A percentile compares a stretch with the other conserved stretches of the same genome.
Evolutionary conservation across 2,888 invertebrate species (phyloP).

Genomic region (Quadriops clusia): DNA sequence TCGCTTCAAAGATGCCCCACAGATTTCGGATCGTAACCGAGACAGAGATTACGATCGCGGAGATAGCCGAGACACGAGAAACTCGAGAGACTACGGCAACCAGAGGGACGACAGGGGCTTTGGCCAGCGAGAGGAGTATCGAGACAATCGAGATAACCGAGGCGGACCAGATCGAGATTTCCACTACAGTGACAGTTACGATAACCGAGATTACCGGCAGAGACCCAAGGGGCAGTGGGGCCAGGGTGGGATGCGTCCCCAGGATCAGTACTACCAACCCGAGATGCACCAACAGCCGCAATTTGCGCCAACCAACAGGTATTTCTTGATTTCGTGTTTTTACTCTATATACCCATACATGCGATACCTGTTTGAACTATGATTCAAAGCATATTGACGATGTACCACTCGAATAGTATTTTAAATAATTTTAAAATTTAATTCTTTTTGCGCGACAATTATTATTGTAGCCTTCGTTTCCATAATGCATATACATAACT

Average conservation of each 20-base stretch:
- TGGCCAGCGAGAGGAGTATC: conserved; percentile 8
- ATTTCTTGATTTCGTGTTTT: too few relatives aligned
- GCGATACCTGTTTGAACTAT: too few relatives aligned
- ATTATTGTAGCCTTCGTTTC: too few relatives aligned
- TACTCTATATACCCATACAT: too few relatives aligned
- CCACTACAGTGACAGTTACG: conserved; percentile 19
- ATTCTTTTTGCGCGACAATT: too few relatives aligned
- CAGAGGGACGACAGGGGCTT: conserved; percentile 10
- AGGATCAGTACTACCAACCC: conserved; percentile 22
- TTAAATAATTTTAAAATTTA: too few relatives aligned
- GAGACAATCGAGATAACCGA: conserved; percentile 9
- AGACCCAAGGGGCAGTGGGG: conserved; percentile 13
- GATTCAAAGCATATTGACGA: too few relatives aligned
- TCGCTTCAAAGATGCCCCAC: conserved; percentile 21
- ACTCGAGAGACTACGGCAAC: conserved; percentile 13
- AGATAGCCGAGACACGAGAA: conserved; percentile 27
- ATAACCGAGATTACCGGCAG: conserved; percentile 21
- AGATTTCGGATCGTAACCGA: conserved; percentile 28
- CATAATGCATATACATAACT: too few relatives aligned
- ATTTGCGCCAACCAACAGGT: conserved; percentile 21
- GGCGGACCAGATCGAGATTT: conserved; percentile 23
- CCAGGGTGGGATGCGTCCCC: conserved; percentile 13
- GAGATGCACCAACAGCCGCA: conserved; percentile 19
- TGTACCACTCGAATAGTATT: too few relatives aligned
- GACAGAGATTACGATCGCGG: conserved; percentile 26